Base-by-base conservation (phyloP, 2,888 invertebrate species). In the Watsonalla cultraria region DNA sequence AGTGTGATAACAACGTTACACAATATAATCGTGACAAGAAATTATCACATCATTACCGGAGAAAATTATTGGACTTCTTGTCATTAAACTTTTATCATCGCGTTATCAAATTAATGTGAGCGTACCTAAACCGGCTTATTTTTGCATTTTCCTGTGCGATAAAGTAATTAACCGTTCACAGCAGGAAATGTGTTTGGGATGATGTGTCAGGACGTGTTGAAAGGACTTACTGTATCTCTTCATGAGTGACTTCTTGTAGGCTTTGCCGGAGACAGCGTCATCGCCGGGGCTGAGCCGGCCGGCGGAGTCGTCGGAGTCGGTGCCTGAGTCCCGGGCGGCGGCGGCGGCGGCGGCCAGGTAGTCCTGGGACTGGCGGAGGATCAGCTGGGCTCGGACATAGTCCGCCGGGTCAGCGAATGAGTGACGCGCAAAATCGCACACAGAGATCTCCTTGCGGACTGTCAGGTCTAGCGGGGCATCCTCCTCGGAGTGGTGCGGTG, bases 191-290 rank as follows among this genome's bases (percentile, higher is more conserved):
- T 42, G 42, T 42, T 24, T 24, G 24, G 24, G 4, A 24, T 1
- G 24, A 24, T 24, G 24, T 24, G 1, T 4, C 24, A 24, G 24
- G 42, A 11, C 42, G 11, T 42, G 42, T 42, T 7, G 42, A 42
- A 55, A 52, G 51, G 56, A 96, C 97, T 97, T 95, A 97, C 97
- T 94, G 92, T 96, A 97, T 93, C 97, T 92, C 91, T 96, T 96
- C 94, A 97, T 97, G 75, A 97, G 94, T 76, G 95, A 96, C 87
- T 97, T 97, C 93, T 97, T 97, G 92, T 97, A 97, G 51, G 97
- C 95, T 70, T 91, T 91, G 61, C 92, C 92, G 60, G 81, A 78
- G 68, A 80, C 76, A 64, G 83, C 78, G 47, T 90, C 92, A 51
- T 93, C 92, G 76, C 93, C 89, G 78, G 94, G 92, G 85, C 93